phyloP scores from a whole-genome alignment of 2,113 vertebrate genomes.

The Erythrolamprus reginae region DNA sequence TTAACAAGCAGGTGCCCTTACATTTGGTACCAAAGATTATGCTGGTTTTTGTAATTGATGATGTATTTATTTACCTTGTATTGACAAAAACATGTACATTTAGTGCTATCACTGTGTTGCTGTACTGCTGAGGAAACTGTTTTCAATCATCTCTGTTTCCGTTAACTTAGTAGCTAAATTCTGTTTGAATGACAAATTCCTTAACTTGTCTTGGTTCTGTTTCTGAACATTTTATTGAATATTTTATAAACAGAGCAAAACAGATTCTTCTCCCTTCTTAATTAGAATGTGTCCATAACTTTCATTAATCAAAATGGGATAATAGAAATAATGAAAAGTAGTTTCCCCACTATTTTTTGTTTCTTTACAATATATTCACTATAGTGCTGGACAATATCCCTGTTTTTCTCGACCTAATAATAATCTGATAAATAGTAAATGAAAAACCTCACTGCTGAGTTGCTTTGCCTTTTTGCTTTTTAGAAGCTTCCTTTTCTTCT shows the following conservation, averaged over 20 bases:
- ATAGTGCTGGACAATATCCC: slow-evolving; percentile 26
- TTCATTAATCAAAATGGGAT: slow-evolving; percentile 22
- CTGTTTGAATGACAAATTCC: slow-evolving; percentile 40
- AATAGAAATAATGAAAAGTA: slow-evolving; percentile 20
- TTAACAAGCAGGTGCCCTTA: slow-evolving; percentile 57
- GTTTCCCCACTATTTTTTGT: not conserved
- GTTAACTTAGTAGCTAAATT: slow-evolving; percentile 27
- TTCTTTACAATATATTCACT: slow-evolving; percentile 5
- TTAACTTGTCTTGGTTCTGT: slow-evolving; percentile 26
- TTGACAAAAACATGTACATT: slow-evolving; percentile 48
- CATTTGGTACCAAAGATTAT: slow-evolving; percentile 79
- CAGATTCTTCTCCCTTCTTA: not conserved
- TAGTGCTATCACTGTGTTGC: slow-evolving; percentile 45
- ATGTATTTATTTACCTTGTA: slow-evolving; percentile 45
- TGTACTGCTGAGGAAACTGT: slow-evolving; percentile 49
- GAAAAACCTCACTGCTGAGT: slow-evolving; percentile 13
- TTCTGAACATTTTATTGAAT: slow-evolving; percentile 15
- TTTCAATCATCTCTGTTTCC: slow-evolving; percentile 28
- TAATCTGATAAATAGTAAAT: slow-evolving; percentile 16
- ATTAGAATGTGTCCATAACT: not conserved
- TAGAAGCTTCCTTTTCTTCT: not conserved
- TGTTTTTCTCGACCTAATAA: slow-evolving; percentile 12
- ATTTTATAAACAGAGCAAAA: slow-evolving; percentile 20
- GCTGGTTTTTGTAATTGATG: slow-evolving; percentile 45
- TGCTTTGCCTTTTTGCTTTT: slow-evolving; percentile 3